phyloP scores from a whole-genome alignment of 2,797 vertebrate genomes.

The Myiotriccus ornatus region DNA sequence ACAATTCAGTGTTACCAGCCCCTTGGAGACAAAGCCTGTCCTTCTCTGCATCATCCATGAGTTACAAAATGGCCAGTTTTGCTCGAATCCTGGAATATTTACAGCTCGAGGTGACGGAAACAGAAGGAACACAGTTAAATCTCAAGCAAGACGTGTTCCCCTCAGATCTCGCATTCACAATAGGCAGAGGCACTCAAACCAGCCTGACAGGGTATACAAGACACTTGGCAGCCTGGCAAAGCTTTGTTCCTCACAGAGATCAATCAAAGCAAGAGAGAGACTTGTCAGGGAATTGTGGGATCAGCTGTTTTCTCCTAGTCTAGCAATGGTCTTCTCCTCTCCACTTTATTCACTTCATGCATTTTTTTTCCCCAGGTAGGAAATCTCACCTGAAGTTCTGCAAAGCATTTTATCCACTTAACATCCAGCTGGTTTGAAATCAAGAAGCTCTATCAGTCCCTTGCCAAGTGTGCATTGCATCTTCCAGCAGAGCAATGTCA shows the following conservation, averaged over 20 bases:
- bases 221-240: not conserved
- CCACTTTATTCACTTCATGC: not conserved
- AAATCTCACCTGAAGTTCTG: not conserved
- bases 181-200: not conserved
- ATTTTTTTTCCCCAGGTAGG: not conserved
- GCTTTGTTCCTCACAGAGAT: not conserved
- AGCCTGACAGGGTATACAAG: not conserved
- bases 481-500: not conserved
- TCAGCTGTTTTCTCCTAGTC: not conserved
- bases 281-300: not conserved
- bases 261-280: not conserved
- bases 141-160: not conserved
- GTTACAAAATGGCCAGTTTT: not conserved
- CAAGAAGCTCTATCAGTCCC: not conserved
- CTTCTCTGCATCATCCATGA: not conserved
- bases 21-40: not conserved
- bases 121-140: not conserved
- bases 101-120: not conserved
- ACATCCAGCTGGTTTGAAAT: not conserved
- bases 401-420: not conserved
- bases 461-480: fast-evolving
- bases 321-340: not conserved
- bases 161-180: not conserved
- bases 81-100: not conserved
- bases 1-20: not conserved